Evolutionary conservation across 2,888 invertebrate species (phyloP).

Genomic region (Caenorhabditis sinica): DNA sequence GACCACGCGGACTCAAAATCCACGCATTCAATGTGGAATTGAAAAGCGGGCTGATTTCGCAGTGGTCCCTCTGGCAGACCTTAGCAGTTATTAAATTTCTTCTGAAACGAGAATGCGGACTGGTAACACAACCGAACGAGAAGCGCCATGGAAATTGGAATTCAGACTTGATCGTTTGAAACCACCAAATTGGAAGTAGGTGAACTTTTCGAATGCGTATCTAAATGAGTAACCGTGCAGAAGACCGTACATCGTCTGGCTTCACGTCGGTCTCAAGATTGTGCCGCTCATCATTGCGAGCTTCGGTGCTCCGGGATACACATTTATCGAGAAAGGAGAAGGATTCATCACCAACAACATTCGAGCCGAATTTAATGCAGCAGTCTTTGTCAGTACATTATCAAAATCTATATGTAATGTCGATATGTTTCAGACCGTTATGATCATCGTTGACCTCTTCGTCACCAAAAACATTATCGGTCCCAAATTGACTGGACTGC

Average conservation of each 20-base stretch:
- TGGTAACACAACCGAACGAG: slow-evolving; percentile 31
- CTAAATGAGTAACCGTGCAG: neutral
- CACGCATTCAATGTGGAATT: neutral
- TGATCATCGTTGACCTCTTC: slow-evolving; percentile 11
- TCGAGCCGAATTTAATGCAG: neutral
- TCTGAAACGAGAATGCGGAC: neutral
- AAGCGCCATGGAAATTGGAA: slow-evolving; percentile 25
- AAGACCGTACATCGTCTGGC: slow-evolving; percentile 17
- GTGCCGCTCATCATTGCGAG: neutral
- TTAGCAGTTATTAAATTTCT: neutral
- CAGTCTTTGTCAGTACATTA: neutral
- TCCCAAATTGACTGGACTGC: slow-evolving; percentile 21
- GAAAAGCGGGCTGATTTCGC: neutral
- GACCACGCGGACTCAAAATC: too few species aligned
- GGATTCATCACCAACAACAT: neutral
- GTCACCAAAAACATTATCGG: slow-evolving; percentile 27
- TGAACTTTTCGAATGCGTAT: neutral
- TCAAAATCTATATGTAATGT: too few species aligned
- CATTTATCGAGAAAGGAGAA: slow-evolving; percentile 4
- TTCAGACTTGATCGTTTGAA: slow-evolving; percentile 9
- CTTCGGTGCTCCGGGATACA: neutral
- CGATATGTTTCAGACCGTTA: neutral
- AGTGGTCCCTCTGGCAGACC: neutral
- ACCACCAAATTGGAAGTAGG: slow-evolving; percentile 34
- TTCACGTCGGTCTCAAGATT: slow-evolving; percentile 4